phyloP scores from a whole-genome alignment of 2,888 invertebrate species.

The Xestia ashworthii region DNA sequence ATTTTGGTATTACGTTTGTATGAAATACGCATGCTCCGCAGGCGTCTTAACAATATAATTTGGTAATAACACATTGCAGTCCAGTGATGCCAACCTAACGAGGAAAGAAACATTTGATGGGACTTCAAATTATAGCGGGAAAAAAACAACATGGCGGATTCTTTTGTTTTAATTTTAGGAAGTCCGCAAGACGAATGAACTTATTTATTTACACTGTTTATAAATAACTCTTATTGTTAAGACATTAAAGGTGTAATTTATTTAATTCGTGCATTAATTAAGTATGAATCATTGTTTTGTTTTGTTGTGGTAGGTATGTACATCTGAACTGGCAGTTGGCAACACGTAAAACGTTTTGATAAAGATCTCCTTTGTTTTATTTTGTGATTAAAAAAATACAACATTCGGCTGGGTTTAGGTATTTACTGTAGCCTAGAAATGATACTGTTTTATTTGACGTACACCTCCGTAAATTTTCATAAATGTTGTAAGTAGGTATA shows the following conservation, averaged over 20 bases:
- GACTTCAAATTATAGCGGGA: conserved; percentile 22
- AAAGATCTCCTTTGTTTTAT: conserved; percentile 59
- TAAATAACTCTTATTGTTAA: conserved; percentile 47
- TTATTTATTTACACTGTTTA: background rate
- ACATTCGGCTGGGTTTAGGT: background rate
- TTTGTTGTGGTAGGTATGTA: conserved; percentile 3
- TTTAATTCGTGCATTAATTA: conserved; percentile 19
- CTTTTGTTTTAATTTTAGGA: conserved; percentile 57
- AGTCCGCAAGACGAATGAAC: conserved; percentile 14
- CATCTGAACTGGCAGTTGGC: conserved; percentile 47
- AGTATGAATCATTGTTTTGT: conserved; percentile 54
- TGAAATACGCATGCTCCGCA: no score
- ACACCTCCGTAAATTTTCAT: no score
- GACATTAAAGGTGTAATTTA: conserved; percentile 44
- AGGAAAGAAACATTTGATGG: conserved; percentile 57
- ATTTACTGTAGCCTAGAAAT: background rate
- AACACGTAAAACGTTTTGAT: conserved; percentile 53
- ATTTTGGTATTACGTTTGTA: no score
- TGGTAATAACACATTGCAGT: conserved; percentile 39
- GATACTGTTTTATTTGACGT: background rate
- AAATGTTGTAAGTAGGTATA: no score
- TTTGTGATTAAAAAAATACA: conserved; percentile 34
- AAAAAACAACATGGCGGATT: conserved; percentile 48
- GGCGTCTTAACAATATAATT: conserved; percentile 43
- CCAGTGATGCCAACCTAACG: conserved; percentile 57